Evolutionary conservation across 2,888 invertebrate species (phyloP), one percentile per base, ranked within the genome.

Genomic region (Lithophane semibrunnea): DNA sequence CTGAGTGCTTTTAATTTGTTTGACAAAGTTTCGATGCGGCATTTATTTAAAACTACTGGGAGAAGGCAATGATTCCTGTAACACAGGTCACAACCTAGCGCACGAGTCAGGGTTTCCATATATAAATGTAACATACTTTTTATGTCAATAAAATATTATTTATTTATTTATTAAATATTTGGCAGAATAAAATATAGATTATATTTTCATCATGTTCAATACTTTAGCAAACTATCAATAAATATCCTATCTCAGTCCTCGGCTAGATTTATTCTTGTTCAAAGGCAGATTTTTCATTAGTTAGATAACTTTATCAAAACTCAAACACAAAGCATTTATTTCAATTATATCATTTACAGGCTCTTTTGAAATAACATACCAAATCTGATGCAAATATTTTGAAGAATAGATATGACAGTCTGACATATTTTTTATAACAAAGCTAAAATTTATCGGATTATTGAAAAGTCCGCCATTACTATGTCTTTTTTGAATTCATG

Each of bases 401-500:
- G 4, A 67, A 13, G 8, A 66, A 18, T 29, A 49, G 12, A 18
- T 12, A 24, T 66, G 47, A 49, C 21, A 67, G 24, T 29, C 29
- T 66, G 12, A 47, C 7, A 47, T 47, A 24, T 24, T 47, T 47
- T 65, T 16, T 44, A n/a, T n/a, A n/a, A 9, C 18, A 65, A 44
- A 29, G 47, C 12, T 37, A 66, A 49, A 67, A 13, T 4, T 29
- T 21, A 13, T 29, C 18, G 18, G 66, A 13, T 3, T 21, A 4
- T 52, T 13, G 2, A 52, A 16, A 21, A 52, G 8, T 21, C 49
- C 4, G 13, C 29, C 21, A 8, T 49, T 13, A 29, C 8, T 3
- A 0, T 49, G 10, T 24, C 9, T 21, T 21, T 54, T 73, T 80
- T 16, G 0, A 56, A 72, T 63, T 63, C 24, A 80, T 18, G 21